phyloP scores from a whole-genome alignment of 2,888 invertebrate genomes.

The Ypsolopha scabrella region DNA sequence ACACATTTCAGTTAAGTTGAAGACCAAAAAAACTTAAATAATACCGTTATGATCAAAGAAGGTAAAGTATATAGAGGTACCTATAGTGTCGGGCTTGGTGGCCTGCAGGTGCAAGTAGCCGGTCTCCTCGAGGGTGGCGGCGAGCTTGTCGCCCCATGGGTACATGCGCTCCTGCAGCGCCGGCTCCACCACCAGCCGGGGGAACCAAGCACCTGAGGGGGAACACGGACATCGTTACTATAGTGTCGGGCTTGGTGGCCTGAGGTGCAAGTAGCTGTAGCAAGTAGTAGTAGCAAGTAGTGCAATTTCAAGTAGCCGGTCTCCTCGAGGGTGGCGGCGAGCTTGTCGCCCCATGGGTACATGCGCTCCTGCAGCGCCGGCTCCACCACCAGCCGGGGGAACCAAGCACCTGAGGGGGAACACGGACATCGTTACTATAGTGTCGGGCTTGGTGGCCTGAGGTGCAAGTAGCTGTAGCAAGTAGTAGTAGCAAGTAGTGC shows the following conservation, averaged over 20 bases:
- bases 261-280: slow-evolving; percentile 70
- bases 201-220: background rate
- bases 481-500: too few species aligned
- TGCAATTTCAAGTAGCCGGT: too few species aligned
- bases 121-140: slow-evolving; percentile 46
- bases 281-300: too few species aligned
- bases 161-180: slow-evolving; percentile 7
- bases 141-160: slow-evolving; percentile 6
- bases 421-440: too few species aligned
- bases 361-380: slow-evolving; percentile 4
- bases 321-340: slow-evolving; percentile 31
- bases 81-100: slow-evolving; percentile 79
- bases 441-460: slow-evolving; percentile 83
- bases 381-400: slow-evolving; percentile 4
- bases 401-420: background rate
- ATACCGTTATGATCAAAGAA: too few species aligned
- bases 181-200: slow-evolving; percentile 4
- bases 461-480: too few species aligned
- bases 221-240: too few species aligned
- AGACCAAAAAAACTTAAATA: too few species aligned
- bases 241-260: slow-evolving; percentile 80
- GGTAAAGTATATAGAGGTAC: too few species aligned
- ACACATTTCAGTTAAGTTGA: too few species aligned
- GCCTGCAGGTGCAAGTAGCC: slow-evolving; percentile 34
- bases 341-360: slow-evolving; percentile 3